phyloP scores from a whole-genome alignment of 2,888 invertebrate species.

The Meliscaeva auricollis region DNA sequence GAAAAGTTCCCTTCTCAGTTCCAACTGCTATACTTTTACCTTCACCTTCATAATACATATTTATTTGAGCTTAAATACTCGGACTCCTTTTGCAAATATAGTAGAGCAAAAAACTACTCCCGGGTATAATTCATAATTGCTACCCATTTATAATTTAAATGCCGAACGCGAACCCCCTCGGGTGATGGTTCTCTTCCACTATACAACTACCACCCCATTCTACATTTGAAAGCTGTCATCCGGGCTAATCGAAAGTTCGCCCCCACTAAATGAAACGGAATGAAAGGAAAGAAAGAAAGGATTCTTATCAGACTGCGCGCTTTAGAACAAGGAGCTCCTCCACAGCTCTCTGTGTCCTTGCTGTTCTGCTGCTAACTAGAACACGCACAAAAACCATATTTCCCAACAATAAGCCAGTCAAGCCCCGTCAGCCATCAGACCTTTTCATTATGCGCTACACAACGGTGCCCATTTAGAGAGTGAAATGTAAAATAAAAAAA shows the following conservation, averaged over 20 bases:
- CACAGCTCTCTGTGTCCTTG: slow-evolving; percentile 46
- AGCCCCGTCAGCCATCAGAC: slow-evolving; percentile 58
- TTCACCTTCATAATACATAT: not conserved
- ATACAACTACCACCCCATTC: not conserved
- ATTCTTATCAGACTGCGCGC: slow-evolving; percentile 62
- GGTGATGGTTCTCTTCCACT: not conserved
- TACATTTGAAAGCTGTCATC: slow-evolving; percentile 50
- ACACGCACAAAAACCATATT: slow-evolving; percentile 73
- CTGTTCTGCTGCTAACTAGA: slow-evolving; percentile 66
- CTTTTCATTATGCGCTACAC: slow-evolving; percentile 50
- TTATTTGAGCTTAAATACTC: slow-evolving; percentile 4
- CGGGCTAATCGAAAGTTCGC: slow-evolving; percentile 58
- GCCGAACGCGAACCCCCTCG: not conserved
- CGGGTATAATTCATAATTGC: slow-evolving; percentile 60
- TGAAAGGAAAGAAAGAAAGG: slow-evolving; percentile 30
- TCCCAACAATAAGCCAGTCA: slow-evolving; percentile 72
- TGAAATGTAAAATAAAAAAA: slow-evolving; percentile 47
- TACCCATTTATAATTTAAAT: slow-evolving; percentile 65
- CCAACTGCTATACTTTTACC: not conserved
- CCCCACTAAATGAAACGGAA: slow-evolving; percentile 25
- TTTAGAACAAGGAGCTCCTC: not conserved
- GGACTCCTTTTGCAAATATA: slow-evolving; percentile 24
- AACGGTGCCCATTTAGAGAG: slow-evolving; percentile 59
- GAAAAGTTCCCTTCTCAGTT: not conserved
- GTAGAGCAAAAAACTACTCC: not conserved